Evolutionary conservation across 1,140 invertebrate species (phyloP).

Genomic region (silkworm (Bombyx mori)): DNA sequence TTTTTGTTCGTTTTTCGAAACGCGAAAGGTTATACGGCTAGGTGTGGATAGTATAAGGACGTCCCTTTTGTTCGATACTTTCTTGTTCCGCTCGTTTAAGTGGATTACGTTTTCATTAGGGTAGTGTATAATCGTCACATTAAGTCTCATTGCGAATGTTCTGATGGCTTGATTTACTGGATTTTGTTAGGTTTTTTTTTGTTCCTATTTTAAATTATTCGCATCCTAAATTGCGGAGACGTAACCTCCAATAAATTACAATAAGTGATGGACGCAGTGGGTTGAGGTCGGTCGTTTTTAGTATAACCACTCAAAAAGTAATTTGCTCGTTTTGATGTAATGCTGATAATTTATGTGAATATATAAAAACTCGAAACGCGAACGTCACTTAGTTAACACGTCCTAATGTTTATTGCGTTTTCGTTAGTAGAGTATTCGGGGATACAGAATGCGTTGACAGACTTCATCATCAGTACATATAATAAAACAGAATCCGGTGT

Average conservation of each 20-base stretch:
- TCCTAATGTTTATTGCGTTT: no score
- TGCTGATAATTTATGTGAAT: no score
- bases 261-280: no score
- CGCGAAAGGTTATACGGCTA: slow-evolving; percentile 9
- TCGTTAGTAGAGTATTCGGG: no score
- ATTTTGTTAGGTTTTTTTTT: not conserved
- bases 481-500: no score
- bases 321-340: no score
- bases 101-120: slow-evolving; percentile 49
- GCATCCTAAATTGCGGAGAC: not conserved
- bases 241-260: not conserved
- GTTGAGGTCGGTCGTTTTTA: no score
- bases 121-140: slow-evolving; percentile 43
- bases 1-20: slow-evolving; percentile 8
- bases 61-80: slow-evolving; percentile 59
- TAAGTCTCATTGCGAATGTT: not conserved
- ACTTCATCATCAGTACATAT: no score
- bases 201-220: not conserved
- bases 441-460: no score
- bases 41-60: slow-evolving; percentile 39
- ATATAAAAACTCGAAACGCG: no score
- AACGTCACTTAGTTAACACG: no score
- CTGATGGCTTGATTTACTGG: slow-evolving; percentile 3
- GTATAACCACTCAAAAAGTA: no score
- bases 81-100: slow-evolving; percentile 43